Base-by-base conservation (phyloP, 2,888 invertebrate genomes). In the Thyatira batis region DNA sequence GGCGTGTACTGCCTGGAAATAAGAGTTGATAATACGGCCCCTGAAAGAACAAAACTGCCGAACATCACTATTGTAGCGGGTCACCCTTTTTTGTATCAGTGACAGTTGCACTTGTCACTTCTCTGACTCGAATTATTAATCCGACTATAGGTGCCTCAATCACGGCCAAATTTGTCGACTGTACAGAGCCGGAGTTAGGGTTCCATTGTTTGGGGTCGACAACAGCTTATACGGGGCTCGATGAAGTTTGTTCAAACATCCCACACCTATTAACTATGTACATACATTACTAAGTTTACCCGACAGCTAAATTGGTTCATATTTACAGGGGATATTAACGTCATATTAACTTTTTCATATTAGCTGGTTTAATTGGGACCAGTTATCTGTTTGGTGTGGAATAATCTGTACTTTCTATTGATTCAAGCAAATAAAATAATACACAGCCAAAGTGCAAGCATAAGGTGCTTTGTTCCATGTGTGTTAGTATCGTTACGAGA, bases 241-340 rank as follows among this genome's bases (percentile, higher is more conserved):
- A 30, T 20, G 20, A 33, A 50, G 52, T 54, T 56, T 59, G 51
- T 46, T 54, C 53, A 48, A 56, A 54, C 52, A 45, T 48, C 53
- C 17, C 27, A 48, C 48, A 27, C 48, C 27, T 48, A 27, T 48
- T 27, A n/a, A 48, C 20, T 25, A 46, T 23, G 23, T 25, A 25
- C 46, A 46, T 27, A 48, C 17, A 48, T 48, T 27, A 20, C 20
- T 21, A 13, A 20, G 25, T 48, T 48, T 9, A 20, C 17, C 48
- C 13, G 25, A 48, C 27, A 27, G 48, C 13, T 28, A 13, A 27
- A 48, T 17, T 48, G 20, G 39, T 5, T 17, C 39, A 39, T 39
- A 39, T 39, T 13, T 17, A 39, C 39, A 1, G 17, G 39, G 39
- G 5, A 30, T 30, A 3, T n/a, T 4, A n/a, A n/a, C 5, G 39